A percentile compares a stretch with the other conserved stretches of the same genome.
Evolutionary conservation across 2,888 invertebrate species (phyloP).

Genomic region (Ochropleura leucogaster): DNA sequence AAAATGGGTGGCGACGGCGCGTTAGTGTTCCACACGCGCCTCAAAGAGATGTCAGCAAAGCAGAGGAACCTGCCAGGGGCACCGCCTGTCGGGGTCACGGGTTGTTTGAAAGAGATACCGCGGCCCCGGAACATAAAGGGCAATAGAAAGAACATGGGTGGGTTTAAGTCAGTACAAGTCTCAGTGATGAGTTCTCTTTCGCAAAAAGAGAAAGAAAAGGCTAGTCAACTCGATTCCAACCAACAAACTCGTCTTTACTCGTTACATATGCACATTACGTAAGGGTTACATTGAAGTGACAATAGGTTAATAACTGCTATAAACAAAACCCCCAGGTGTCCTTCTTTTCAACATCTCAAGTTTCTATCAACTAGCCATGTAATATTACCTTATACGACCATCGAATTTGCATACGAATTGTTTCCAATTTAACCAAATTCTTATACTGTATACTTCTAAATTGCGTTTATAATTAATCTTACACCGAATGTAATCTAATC

Average conservation of each 20-base stretch:
- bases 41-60: no score
- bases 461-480: slow-evolving; percentile 57
- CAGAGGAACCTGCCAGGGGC: no score
- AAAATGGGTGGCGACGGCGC: no score
- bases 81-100: no score
- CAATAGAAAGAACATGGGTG: no score
- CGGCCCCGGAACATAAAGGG: no score
- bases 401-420: slow-evolving; percentile 59
- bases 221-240: neutral
- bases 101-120: no score
- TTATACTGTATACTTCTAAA: slow-evolving; percentile 16
- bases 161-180: no score
- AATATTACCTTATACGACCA: slow-evolving; percentile 29
- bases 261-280: slow-evolving; percentile 18
- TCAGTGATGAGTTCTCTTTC: no score
- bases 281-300: slow-evolving; percentile 33
- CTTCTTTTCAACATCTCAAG: slow-evolving; percentile 37
- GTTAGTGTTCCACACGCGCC: no score
- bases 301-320: slow-evolving; percentile 49
- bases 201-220: neutral
- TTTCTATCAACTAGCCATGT: slow-evolving; percentile 27
- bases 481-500: slow-evolving; percentile 51
- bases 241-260: neutral
- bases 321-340: slow-evolving; percentile 47
- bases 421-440: slow-evolving; percentile 51